Percentiles rank a stretch among this genome's conserved stretches.
Conservation (phyloP, 2,797 vertebrate species). For the Rhabdomys pumilio region DNA sequence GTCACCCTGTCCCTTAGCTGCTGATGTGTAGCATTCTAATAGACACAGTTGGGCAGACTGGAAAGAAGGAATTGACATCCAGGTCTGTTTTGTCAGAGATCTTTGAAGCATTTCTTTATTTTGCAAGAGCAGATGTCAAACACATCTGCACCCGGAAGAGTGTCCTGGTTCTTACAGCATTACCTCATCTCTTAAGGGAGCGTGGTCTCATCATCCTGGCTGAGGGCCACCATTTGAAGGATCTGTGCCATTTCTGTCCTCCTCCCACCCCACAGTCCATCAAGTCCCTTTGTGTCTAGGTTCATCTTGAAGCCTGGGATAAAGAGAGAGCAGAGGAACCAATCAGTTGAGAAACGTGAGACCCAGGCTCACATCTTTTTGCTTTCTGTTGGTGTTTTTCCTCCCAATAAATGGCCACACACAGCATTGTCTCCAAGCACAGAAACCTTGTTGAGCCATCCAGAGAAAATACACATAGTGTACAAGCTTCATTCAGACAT, state of each 20-base stretch:
- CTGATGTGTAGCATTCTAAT: neutral
- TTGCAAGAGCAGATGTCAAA: slow-evolving; percentile 5
- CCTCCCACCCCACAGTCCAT: neutral
- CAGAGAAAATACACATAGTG: rapidly evolving
- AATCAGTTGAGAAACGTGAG: neutral
- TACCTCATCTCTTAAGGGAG: neutral
- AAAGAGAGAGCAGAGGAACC: neutral
- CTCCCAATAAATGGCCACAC: neutral
- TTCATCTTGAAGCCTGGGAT: neutral
- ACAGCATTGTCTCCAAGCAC: neutral
- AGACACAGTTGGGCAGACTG: neutral
- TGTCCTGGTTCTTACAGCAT: neutral
- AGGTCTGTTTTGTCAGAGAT: neutral
- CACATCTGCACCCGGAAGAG: neutral
- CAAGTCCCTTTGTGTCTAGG: neutral
- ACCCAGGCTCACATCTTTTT: neutral
- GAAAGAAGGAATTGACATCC: neutral
- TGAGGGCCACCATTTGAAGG: neutral
- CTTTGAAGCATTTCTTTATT: neutral
- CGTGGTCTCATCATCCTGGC: neutral
- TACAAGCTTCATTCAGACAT: neutral
- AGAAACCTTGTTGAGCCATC: neutral
- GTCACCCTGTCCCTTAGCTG: neutral
- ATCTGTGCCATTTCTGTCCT: neutral
- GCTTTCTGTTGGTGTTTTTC: neutral